A percentile compares a stretch with the other conserved stretches of the same genome.
These are phyloP conservation scores for Odontocerum albicorne DNA, from an alignment of 2,888 invertebrate species.

Conservation along the genomic window DNA sequence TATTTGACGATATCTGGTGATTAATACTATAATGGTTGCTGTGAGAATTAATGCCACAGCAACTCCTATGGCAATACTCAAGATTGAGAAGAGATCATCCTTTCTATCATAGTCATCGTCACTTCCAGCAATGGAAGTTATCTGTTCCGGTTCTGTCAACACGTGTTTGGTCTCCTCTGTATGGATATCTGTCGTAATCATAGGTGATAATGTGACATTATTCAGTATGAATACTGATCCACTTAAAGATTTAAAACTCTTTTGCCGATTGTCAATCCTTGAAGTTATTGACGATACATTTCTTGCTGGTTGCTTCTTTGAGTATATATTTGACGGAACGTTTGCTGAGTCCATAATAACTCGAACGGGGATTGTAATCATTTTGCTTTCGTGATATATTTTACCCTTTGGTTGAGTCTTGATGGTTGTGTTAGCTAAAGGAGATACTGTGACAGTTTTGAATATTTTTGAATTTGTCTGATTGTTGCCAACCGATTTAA, in stretches of 20 bases:
- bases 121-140: conserved; percentile 55
- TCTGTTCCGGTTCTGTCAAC: conserved; percentile 60
- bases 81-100: conserved; percentile 52
- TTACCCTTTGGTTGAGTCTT: conserved; percentile 16
- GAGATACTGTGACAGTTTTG: conserved; percentile 14
- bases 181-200: conserved; percentile 37
- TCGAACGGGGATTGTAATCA: conserved; percentile 32
- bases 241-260: neutral
- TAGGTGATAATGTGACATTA: conserved; percentile 13
- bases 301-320: conserved; percentile 8
- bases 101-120: conserved; percentile 47
- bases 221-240: neutral
- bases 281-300: conserved; percentile 2
- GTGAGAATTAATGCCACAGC: conserved; percentile 57
- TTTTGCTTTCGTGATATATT: conserved; percentile 21
- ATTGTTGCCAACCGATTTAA: conserved; percentile 27
- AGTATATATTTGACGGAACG: conserved; percentile 12
- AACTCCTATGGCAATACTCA: conserved; percentile 56
- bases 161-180: conserved; percentile 55
- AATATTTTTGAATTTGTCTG: conserved; percentile 26
- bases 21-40: conserved; percentile 54
- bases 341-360: conserved; percentile 27
- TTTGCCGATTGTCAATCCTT: neutral
- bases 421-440: conserved; percentile 10
- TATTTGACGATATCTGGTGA: conserved; percentile 51